Evolutionary conservation across 2,113 vertebrate species (phyloP), one percentile per base, ranked within the genome.

Genomic region (Gasterosteus nipponicus): DNA sequence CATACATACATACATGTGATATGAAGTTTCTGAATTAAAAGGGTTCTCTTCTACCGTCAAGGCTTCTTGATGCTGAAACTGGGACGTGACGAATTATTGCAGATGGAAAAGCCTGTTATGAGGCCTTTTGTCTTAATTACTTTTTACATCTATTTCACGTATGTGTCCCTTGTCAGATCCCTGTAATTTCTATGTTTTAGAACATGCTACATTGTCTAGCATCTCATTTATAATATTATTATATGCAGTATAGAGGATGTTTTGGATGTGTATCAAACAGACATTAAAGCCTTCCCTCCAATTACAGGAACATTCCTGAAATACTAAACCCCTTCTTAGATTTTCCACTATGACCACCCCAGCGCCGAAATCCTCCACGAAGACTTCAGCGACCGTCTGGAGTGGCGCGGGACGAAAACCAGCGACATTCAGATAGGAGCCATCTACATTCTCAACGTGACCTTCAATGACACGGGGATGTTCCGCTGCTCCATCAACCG

Each of bases 401-500:
- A 88, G 16, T 98, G 96, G 97, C 90, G 87, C 0, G 97, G 96
- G 12, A 96, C 95, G 1, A 85, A 80, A n/a, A 67, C 92, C 18
- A 58, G 29, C 0, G 96, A 97, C 46, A 82, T 97, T 64, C 96
- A 96, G 87, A 94, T 92, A 42, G 94, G 95, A 14, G 91, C 95
- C 74, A 82, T 97, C 71, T 92, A 92, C 70, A 84, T 97, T 59
- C 89, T 84, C 54, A 96, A 97, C 0, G 93, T 97, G 79, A 94
- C 92, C 82, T 94, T 92, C 73, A 93, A 94, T 10, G 96, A 98
- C 87, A 91, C 91, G 0, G 97, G 97, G 0, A 95, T 91, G 4
- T 97, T 95, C 16, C 91, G 92, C 56, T 98, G 96, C 84, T 93
- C 87, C 1, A 92, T 97, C 64, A 90, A 94, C 66, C 94, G 96